phyloP scores from a whole-genome alignment of 2,888 invertebrate genomes.

The Alloscopus bannaensis region DNA sequence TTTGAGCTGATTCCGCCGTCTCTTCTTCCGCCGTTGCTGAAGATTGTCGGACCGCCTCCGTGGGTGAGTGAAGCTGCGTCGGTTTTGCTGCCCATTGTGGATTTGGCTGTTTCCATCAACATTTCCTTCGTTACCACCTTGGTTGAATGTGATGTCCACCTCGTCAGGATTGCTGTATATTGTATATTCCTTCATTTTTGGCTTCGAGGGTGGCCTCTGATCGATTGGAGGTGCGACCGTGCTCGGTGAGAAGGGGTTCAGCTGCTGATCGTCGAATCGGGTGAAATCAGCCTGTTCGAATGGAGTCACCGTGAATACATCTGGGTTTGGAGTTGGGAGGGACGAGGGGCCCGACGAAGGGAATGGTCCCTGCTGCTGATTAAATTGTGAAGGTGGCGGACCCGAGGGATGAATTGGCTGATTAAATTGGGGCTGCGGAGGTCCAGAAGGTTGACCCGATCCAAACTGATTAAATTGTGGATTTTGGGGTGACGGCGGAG shows the following conservation, averaged over 20 bases:
- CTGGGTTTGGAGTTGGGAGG: constrained; percentile 20
- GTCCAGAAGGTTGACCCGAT: background rate
- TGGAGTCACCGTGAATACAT: constrained; percentile 14
- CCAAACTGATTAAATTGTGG: constrained; percentile 7
- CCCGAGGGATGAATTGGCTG: background rate
- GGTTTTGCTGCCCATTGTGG: background rate
- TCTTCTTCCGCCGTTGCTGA: constrained; percentile 13
- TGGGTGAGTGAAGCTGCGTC: background rate
- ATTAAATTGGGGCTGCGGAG: background rate
- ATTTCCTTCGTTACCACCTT: background rate
- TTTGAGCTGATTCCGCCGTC: constrained; percentile 17
- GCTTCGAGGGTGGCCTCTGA: background rate
- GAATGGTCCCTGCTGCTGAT: background rate
- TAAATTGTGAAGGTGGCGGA: background rate
- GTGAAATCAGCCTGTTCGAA: constrained; percentile 34
- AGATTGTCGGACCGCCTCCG: constrained; percentile 4
- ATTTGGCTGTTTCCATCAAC: background rate
- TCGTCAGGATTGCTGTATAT: constrained; percentile 57
- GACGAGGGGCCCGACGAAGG: background rate
- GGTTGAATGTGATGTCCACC: constrained; percentile 48
- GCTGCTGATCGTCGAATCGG: constrained; percentile 5
- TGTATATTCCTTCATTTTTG: constrained; percentile 40
- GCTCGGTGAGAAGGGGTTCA: background rate
- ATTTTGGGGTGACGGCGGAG: background rate
- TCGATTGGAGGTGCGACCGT: constrained; percentile 1